Conservation (phyloP, 2,113 vertebrate genomes). For the Forbesichthys papilliferus region DNA sequence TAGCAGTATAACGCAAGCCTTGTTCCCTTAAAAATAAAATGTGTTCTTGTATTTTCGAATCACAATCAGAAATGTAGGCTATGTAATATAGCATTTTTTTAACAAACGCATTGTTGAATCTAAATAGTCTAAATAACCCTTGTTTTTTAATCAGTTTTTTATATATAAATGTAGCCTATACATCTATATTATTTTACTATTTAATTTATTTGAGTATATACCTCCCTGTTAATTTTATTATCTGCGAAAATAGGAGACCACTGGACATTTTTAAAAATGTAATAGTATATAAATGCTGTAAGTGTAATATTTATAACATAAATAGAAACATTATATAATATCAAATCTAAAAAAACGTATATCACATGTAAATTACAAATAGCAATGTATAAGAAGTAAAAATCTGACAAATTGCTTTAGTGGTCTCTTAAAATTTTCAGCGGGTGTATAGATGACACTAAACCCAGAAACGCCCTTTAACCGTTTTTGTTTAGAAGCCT, state of each 20-base stretch:
- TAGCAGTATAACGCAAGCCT: constrained; percentile 86
- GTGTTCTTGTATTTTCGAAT: not conserved
- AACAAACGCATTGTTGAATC: no score
- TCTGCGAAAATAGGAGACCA: not conserved
- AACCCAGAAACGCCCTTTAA: no score
- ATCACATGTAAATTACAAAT: no score
- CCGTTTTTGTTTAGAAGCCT: no score
- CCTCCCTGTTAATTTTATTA: not conserved
- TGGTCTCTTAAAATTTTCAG: no score
- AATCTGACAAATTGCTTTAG: not conserved
- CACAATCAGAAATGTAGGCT: not conserved
- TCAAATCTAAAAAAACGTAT: no score
- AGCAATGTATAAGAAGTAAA: not conserved
- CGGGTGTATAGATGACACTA: not conserved
- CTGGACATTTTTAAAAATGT: no score
- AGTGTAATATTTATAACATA: no score
- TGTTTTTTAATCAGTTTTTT: not conserved
- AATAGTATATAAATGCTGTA: no score
- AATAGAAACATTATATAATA: no score
- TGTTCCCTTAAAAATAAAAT: constrained; percentile 30
- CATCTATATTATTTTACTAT: not conserved
- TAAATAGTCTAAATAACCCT: no score
- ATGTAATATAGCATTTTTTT: no score
- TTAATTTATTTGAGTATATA: not conserved
- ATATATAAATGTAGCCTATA: not conserved